Evolutionary conservation across 2,113 vertebrate species (phyloP).

Genomic region (Callopanchax toddi): DNA sequence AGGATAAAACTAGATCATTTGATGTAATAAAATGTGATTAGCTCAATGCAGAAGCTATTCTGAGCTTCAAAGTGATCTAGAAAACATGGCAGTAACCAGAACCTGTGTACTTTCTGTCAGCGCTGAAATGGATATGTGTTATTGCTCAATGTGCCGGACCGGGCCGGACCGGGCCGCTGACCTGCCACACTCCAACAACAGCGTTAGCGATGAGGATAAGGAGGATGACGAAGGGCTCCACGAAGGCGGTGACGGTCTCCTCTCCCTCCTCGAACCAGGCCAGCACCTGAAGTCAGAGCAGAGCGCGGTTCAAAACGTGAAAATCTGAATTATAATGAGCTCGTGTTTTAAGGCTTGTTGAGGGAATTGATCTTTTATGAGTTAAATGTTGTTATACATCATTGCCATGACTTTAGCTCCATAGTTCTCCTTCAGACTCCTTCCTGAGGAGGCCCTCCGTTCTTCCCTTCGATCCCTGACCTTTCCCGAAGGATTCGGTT

Average conservation of each 20-base stretch:
- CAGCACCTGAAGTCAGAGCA: conserved; percentile 81
- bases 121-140: conserved; percentile 25
- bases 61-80: conserved; percentile 29
- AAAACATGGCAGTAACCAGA: conserved; percentile 41
- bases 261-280: conserved; percentile 96
- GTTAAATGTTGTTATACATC: conserved; percentile 4
- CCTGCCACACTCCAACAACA: conserved; percentile 93
- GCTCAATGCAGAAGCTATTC: conserved; percentile 29
- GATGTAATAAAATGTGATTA: background rate
- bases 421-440: conserved; percentile 47
- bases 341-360: background rate
- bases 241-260: conserved; percentile 91
- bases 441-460: conserved; percentile 48
- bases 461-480: conserved; percentile 77
- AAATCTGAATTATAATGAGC: background rate
- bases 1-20: background rate
- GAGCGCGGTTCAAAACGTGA: background rate
- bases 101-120: conserved; percentile 35
- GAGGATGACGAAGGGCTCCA: conserved; percentile 93
- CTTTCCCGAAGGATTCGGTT: conserved; percentile 83
- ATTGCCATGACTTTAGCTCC: conserved; percentile 47
- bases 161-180: no score
- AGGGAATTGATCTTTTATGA: no score
- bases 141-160: conserved; percentile 32
- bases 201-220: conserved; percentile 93